phyloP scores from a whole-genome alignment of 2,888 invertebrate species.

The Buathra laborator region DNA sequence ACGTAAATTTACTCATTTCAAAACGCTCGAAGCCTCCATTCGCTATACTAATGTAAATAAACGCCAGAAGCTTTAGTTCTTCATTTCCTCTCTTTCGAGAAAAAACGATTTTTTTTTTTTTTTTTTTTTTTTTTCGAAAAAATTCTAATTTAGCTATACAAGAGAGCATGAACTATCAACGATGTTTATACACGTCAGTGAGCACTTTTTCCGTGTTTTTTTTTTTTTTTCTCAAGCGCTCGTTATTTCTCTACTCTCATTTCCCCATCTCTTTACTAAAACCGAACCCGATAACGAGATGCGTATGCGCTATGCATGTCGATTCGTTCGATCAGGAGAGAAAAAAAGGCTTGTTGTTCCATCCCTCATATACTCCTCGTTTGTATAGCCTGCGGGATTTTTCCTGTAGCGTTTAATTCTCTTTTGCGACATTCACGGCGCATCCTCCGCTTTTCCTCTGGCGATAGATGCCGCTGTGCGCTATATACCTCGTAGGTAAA shows the following conservation, averaged over 20 bases:
- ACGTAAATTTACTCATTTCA: too few species aligned
- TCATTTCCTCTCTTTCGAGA: too few species aligned
- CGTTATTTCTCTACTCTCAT: slow-evolving; percentile 26
- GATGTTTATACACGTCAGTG: slow-evolving; percentile 15
- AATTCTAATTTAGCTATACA: neutral
- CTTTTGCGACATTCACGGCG: slow-evolving; percentile 53
- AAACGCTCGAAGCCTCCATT: too few species aligned
- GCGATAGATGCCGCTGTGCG: neutral
- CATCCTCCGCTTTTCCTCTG: slow-evolving; percentile 6
- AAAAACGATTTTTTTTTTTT: too few species aligned
- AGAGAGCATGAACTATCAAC: neutral
- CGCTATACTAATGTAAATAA: too few species aligned
- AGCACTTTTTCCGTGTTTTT: neutral
- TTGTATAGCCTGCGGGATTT: slow-evolving; percentile 23
- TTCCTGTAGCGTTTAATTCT: slow-evolving; percentile 57
- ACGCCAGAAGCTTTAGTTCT: too few species aligned
- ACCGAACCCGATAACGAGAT: slow-evolving; percentile 49
- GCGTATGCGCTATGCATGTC: slow-evolving; percentile 10
- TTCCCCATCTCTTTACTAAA: slow-evolving; percentile 25
- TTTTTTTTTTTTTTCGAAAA: too few species aligned
- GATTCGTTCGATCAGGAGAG: slow-evolving; percentile 4
- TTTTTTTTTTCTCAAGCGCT: slow-evolving; percentile 6
- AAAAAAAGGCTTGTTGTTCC: neutral
- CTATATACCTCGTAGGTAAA: slow-evolving; percentile 3
- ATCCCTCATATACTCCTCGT: neutral